Evolutionary conservation across 2,888 invertebrate species (phyloP), one percentile per base, ranked within the genome.

Genomic region (Stenodema calcarata): DNA sequence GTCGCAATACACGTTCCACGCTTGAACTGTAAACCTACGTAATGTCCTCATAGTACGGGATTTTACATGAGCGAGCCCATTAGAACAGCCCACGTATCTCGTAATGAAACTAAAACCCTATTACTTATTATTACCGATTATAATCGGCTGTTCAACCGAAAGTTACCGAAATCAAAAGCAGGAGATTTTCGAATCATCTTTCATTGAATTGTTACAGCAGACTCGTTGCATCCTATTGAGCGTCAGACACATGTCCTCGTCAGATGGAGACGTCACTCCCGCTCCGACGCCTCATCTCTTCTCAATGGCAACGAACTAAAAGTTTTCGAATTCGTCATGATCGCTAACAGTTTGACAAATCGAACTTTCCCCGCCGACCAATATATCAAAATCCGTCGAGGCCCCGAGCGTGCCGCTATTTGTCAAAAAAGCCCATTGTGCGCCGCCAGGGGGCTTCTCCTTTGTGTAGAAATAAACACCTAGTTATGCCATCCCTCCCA

Each of bases 391-490:
- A 80, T 80, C 80, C 30, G 50, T 47, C 54, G 47, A 50, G 18
- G 12, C 23, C 54, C 35, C 73, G 35, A 42, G 82, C 82, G 82
- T 82, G 82, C 62, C 82, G 42, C 82, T 82, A 82, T 82, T 82
- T 82, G 82, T 82, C 82, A 82, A 82, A 82, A 81, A 82, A 69
- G 27, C 18, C 82, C 42, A 23, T 82, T 82, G 80, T 54, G 28
- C 54, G 4, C 54, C 54, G 16, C 80, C 27, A 16, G 82, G 82
- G 79, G 82, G 35, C 35, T 41, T 23, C 69, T 62, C 82, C 16
- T 35, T 82, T 82, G 82, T 82, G 69, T 41, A n/a, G 82, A 69
- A 82, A 82, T 82, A 82, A 82, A 82, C 82, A 82, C 82, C 82
- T 82, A 82, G 82, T 82, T 82, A 82, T 80, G 27, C 80, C 50